Percentiles rank a stretch among this genome's conserved stretches.
phyloP scores from a whole-genome alignment of 2,797 vertebrate genomes.

The Hirundo rustica region DNA sequence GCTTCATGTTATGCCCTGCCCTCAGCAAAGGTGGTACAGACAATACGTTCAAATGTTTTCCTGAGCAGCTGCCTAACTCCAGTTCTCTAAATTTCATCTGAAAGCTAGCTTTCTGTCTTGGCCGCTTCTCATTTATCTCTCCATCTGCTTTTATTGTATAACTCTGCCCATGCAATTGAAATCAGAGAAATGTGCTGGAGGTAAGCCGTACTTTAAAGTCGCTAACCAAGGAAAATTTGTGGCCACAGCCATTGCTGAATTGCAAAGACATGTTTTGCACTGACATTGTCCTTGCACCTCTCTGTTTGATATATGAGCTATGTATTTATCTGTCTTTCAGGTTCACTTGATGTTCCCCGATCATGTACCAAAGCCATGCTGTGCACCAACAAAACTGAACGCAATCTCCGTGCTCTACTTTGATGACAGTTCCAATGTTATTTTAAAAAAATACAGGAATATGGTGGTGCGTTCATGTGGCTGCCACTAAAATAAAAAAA shows the following conservation, averaged over 20 bases:
- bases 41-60: background rate
- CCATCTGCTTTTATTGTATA: background rate
- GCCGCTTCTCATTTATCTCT: background rate
- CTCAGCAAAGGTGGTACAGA: background rate
- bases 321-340: conserved; percentile 76
- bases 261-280: conserved; percentile 10
- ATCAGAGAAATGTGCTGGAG: conserved; percentile 34
- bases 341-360: conserved; percentile 99
- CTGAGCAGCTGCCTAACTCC: background rate
- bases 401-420: conserved; percentile 99
- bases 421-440: conserved; percentile 99
- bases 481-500: conserved; percentile 85
- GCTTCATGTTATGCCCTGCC: background rate
- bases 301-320: conserved; percentile 34
- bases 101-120: conserved; percentile 1
- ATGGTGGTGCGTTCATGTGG: conserved; percentile 99
- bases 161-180: background rate
- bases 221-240: background rate
- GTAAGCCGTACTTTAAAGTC: conserved; percentile 8
- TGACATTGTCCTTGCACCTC: background rate
- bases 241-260: background rate
- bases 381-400: conserved; percentile 97
- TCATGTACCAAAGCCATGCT: conserved; percentile 98
- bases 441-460: conserved; percentile 99
- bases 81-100: background rate